A percentile compares a stretch with the other conserved stretches of the same genome.
Evolutionary conservation across 2,888 invertebrate species (phyloP).

Genomic region (Hedychridium roseum): DNA sequence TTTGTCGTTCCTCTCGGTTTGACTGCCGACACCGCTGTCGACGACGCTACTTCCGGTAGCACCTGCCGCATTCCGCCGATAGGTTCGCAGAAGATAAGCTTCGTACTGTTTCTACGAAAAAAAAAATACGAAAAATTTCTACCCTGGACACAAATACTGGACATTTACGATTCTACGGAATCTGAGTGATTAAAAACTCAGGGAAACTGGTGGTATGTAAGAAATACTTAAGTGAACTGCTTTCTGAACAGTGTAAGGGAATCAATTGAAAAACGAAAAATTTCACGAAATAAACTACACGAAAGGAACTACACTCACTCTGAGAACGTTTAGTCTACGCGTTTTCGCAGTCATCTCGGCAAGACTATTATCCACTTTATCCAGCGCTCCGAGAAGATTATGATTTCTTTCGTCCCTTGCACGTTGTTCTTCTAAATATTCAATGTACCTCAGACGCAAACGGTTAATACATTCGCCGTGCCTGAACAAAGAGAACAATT

Average conservation of each 20-base stretch:
- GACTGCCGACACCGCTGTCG: slow-evolving; percentile 49
- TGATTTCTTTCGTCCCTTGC: slow-evolving; percentile 70
- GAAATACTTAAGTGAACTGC: no score
- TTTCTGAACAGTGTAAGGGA: no score
- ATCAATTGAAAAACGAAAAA: no score
- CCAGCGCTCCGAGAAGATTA: slow-evolving; percentile 67
- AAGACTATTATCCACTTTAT: slow-evolving; percentile 69
- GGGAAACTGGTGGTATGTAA: no score
- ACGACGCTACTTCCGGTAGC: slow-evolving; percentile 42
- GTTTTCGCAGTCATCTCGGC: slow-evolving; percentile 69
- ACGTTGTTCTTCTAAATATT: slow-evolving; percentile 69
- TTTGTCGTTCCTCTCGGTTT: slow-evolving; percentile 40
- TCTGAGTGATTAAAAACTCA: no score
- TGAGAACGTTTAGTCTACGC: slow-evolving; percentile 68
- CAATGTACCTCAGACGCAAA: slow-evolving; percentile 64
- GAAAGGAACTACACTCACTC: slow-evolving; percentile 61
- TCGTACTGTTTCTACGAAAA: slow-evolving; percentile 56
- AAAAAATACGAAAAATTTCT: no score
- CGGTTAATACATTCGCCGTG: slow-evolving; percentile 59
- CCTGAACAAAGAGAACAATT: slow-evolving; percentile 47
- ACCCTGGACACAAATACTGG: no score
- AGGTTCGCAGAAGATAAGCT: slow-evolving; percentile 39
- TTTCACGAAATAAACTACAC: no score
- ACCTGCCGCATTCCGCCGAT: slow-evolving; percentile 25
- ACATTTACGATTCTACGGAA: no score